Base-by-base conservation (phyloP, 2,888 invertebrate genomes). In the Melanotus villosus region DNA sequence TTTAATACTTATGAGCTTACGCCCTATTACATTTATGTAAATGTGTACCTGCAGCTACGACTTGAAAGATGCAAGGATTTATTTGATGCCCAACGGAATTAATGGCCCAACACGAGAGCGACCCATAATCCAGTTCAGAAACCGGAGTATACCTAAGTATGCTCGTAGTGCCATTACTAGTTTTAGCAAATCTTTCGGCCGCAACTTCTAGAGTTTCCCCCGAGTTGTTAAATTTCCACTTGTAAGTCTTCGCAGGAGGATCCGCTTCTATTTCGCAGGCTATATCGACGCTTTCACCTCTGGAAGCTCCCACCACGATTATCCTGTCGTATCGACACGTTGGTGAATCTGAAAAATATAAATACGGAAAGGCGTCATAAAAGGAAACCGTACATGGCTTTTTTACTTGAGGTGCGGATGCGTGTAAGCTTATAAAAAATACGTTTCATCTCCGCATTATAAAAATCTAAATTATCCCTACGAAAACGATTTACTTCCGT, bases 211-310 rank as follows among this genome's bases (percentile, higher is more conserved):
- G 86, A 54, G 94, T 94, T 86, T 95, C 95, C 2, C 96, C 95
- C 9, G 95, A 95, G 87, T 95, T 95, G 88, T 96, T 96, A 87
- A 96, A 96, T 87, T 96, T 95, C 96, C 96, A 96, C 77, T 93
- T 92, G 87, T 96, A 97, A 81, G 90, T 91, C 78, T 93, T 92
- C 65, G 94, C 95, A 57, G 95, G 94, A 21, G 96, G 96, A 88
- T 96, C 95, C 9, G 96, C 94, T 85, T 96, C 96, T 80, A 96
- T 93, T 86, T 93, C 94, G 86, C 96, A 97, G 69, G 91, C 89
- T 78, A 96, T 93, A 84, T 95, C 92, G 76, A 95, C 91, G 64
- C 92, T 91, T 87, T 96, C 96, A 73, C 93, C 93, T 65, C 94
- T 89, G 72, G 95, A 95, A 72, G 96, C 96, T 14, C 96, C 96